phyloP scores from a whole-genome alignment of 35 echinoderm and acorn worm genomes.

The Ptychodera flava region DNA sequence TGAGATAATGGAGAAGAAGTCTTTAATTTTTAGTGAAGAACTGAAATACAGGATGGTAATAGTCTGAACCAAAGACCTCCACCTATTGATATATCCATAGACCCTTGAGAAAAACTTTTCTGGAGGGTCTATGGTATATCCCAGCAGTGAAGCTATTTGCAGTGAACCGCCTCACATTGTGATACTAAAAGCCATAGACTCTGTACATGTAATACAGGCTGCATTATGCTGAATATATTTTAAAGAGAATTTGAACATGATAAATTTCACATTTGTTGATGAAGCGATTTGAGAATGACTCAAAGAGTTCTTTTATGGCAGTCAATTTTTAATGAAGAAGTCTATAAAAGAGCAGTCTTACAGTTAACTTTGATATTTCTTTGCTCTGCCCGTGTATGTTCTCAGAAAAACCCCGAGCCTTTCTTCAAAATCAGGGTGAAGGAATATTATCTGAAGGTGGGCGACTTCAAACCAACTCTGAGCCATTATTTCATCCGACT shows the following conservation, averaged over 20 bases:
- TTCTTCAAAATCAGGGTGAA: constrained; percentile 70
- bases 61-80: no score
- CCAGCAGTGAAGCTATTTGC: no score
- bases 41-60: no score
- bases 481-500: constrained; percentile 90
- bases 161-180: no score
- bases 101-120: no score
- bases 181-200: no score
- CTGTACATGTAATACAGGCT: neutral
- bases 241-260: neutral
- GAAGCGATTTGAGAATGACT: neutral
- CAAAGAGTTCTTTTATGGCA: neutral
- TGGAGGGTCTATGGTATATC: no score
- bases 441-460: constrained; percentile 57
- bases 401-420: constrained; percentile 82
- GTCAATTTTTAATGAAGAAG: neutral
- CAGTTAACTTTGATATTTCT: neutral
- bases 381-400: neutral
- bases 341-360: neutral
- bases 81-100: no score
- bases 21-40: no score
- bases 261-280: neutral
- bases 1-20: no score
- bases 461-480: constrained; percentile 85
- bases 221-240: neutral